Percentiles rank a stretch among this genome's conserved stretches.
Evolutionary conservation across 2,797 vertebrate genomes (phyloP).

Genomic region (Orestias chungarensis): DNA sequence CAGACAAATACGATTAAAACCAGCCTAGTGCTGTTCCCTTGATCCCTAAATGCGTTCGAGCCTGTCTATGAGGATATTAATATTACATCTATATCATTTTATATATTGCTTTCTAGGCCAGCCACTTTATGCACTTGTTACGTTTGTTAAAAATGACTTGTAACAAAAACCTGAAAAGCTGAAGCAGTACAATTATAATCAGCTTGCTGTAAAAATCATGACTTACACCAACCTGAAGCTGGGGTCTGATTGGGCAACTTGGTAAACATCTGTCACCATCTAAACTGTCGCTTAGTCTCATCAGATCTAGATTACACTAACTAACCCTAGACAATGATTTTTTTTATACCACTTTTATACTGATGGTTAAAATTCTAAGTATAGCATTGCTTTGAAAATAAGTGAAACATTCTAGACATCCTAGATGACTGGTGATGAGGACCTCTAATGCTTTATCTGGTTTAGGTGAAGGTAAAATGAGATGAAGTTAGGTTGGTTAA

Average conservation of each 20-base stretch:
- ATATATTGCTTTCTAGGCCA: no score
- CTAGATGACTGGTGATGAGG: background rate
- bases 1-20: no score
- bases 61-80: no score
- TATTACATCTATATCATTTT: no score
- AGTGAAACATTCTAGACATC: background rate
- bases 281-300: background rate
- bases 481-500: background rate
- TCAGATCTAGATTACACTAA: background rate
- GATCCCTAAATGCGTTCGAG: no score
- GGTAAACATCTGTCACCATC: background rate
- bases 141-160: no score
- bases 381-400: background rate
- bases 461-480: background rate
- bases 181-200: no score
- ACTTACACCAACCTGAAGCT: background rate
- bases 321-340: background rate
- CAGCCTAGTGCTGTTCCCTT: no score
- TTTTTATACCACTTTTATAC: background rate
- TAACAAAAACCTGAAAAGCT: no score
- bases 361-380: background rate
- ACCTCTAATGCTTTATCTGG: background rate
- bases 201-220: no score
- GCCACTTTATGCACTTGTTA: no score
- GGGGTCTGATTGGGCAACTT: background rate